Conservation (phyloP, 35 echinoderm and acorn worm genomes). For the Hemicentrotus pulcherrimus region DNA sequence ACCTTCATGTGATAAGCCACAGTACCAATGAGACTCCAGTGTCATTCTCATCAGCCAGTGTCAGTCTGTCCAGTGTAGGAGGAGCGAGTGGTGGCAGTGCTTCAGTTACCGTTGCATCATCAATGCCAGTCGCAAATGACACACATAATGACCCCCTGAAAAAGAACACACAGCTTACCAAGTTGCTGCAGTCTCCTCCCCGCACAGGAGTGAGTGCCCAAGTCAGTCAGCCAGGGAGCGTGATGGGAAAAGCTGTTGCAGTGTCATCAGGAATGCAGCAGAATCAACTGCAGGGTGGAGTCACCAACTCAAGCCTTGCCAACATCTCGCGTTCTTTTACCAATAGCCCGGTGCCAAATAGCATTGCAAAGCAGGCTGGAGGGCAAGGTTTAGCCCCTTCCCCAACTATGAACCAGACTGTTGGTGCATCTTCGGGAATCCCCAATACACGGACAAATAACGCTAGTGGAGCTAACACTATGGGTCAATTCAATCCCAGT, state of each 20-base stretch:
- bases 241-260: slow-evolving; percentile 53
- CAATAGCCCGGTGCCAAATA: slow-evolving; percentile 58
- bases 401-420: slow-evolving; percentile 54
- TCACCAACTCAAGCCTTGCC: slow-evolving; percentile 49
- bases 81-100: slow-evolving; percentile 33
- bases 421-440: slow-evolving; percentile 52
- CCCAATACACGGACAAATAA: slow-evolving; percentile 65
- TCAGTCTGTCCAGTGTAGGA: slow-evolving; percentile 17
- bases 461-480: slow-evolving; percentile 58
- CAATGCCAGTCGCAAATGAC: slow-evolving; percentile 59
- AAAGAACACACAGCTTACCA: slow-evolving; percentile 93
- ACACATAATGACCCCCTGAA: slow-evolving; percentile 72
- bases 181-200: slow-evolving; percentile 82
- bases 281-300: slow-evolving; percentile 67
- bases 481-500: slow-evolving; percentile 70
- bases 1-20: slow-evolving; percentile 60
- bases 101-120: slow-evolving; percentile 56
- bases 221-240: slow-evolving; percentile 34
- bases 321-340: slow-evolving; percentile 50
- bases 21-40: slow-evolving; percentile 54
- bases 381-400: slow-evolving; percentile 39
- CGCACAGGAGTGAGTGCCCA: slow-evolving; percentile 63
- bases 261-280: slow-evolving; percentile 69
- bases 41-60: slow-evolving; percentile 34
- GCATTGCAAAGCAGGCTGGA: slow-evolving; percentile 53